A percentile compares a stretch with the other conserved stretches of the same genome.
These are phyloP conservation scores for Hyla sarda DNA, from an alignment of 2,113 vertebrate genomes.

Conservation along the genomic window DNA sequence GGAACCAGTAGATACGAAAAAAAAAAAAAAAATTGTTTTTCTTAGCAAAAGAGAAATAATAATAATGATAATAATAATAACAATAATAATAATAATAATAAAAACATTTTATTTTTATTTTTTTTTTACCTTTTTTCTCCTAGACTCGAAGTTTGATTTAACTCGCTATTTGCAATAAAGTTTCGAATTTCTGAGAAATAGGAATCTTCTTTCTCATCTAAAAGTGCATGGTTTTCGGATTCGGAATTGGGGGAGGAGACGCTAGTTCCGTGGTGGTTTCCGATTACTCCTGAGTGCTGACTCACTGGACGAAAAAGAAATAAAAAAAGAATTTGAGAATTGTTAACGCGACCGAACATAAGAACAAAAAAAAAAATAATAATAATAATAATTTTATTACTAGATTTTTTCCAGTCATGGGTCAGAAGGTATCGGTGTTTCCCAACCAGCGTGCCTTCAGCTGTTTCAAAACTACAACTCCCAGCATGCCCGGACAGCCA, in stretches of 20 bases:
- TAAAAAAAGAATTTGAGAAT: conserved; percentile 13
- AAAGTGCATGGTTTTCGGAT: conserved; percentile 98
- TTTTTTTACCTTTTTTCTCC: conserved; percentile 86
- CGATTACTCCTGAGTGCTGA: conserved; percentile 93
- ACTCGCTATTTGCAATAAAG: conserved; percentile 97
- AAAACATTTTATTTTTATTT: background rate
- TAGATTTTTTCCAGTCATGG: background rate
- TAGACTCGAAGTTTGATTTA: conserved; percentile 87
- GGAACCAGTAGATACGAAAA: background rate
- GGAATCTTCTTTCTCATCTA: conserved; percentile 98
- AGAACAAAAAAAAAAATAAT: too few species aligned
- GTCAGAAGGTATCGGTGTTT: too few species aligned
- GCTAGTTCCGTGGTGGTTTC: conserved; percentile 84
- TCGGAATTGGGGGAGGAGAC: conserved; percentile 95
- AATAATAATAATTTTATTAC: too few species aligned
- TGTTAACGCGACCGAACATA: background rate
- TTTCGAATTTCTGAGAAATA: conserved; percentile 99
- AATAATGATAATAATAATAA: too few species aligned
- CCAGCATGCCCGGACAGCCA: too few species aligned
- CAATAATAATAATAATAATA: too few species aligned
- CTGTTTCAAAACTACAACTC: too few species aligned
- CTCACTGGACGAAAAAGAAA: conserved; percentile 79
- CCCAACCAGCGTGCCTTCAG: too few species aligned
- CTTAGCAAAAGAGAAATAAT: too few species aligned
- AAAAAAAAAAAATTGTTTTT: background rate